These are phyloP conservation scores for Anser cygnoides DNA, from an alignment of 2,113 vertebrate species.

Conservation along the genomic window DNA sequence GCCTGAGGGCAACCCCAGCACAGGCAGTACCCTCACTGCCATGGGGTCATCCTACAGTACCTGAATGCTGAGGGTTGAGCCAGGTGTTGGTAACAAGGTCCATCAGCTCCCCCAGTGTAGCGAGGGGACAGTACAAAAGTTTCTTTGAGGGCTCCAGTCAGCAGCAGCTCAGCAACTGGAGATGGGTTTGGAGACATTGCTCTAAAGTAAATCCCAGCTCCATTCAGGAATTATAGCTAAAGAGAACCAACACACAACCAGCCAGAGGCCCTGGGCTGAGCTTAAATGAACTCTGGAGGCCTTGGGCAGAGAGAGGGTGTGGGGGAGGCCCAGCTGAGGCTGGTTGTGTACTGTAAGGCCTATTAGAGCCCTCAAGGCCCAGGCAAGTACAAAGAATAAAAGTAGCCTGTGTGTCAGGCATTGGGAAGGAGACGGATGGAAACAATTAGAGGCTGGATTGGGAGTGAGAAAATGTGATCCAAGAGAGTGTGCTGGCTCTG, in stretches of 20 bases:
- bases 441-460: background rate
- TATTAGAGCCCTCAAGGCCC: background rate
- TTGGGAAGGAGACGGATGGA: background rate
- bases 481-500: background rate
- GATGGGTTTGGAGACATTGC: accelerated
- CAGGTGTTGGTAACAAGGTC: background rate
- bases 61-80: accelerated
- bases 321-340: background rate
- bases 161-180: background rate
- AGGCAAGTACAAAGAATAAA: background rate
- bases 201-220: accelerated
- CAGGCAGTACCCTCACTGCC: accelerated
- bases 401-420: no score
- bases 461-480: background rate
- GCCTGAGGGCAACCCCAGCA: background rate
- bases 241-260: background rate
- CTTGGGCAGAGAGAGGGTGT: no score
- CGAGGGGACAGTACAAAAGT: background rate
- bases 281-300: background rate
- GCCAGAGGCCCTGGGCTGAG: background rate
- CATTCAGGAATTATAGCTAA: accelerated
- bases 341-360: background rate
- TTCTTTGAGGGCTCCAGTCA: background rate
- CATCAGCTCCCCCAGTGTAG: accelerated
- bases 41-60: background rate